These are phyloP conservation scores for Dendroctonus valens DNA, from an alignment of 1,140 invertebrate genomes.

Conservation along the genomic window DNA sequence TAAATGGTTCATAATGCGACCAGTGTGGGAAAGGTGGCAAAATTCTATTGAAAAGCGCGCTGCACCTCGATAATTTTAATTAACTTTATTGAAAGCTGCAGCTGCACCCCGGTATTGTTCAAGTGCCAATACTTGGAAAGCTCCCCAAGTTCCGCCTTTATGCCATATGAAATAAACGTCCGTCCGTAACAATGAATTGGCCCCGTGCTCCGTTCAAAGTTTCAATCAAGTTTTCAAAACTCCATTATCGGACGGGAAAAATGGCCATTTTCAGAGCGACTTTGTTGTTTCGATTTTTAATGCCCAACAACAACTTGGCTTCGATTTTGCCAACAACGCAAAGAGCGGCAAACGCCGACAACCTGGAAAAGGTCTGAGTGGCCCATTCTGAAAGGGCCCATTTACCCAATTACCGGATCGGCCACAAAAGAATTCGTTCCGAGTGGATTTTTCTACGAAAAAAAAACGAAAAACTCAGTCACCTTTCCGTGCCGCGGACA, in stretches of 20 bases:
- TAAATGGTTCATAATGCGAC: too few relatives aligned
- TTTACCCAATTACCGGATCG: too few relatives aligned
- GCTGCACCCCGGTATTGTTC: constrained; percentile 1
- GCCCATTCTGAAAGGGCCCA: too few relatives aligned
- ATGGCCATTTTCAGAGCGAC: not conserved
- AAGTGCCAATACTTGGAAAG: constrained; percentile 14
- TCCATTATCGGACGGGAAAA: constrained; percentile 7
- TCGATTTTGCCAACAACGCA: too few relatives aligned
- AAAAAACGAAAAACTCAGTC: too few relatives aligned
- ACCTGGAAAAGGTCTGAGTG: too few relatives aligned
- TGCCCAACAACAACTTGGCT: too few relatives aligned
- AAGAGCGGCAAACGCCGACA: too few relatives aligned
- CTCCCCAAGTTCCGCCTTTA: constrained; percentile 9
- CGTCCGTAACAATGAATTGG: constrained; percentile 9
- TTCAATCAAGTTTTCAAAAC: constrained; percentile 25
- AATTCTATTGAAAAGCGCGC: not conserved
- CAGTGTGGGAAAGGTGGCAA: too few relatives aligned
- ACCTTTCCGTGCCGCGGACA: too few relatives aligned
- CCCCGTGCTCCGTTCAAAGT: constrained; percentile 10
- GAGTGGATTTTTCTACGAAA: too few relatives aligned
- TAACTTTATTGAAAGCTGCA: constrained; percentile 5
- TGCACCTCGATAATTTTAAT: constrained; percentile 8
- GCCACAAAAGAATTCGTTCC: too few relatives aligned
- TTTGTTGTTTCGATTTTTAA: not conserved
- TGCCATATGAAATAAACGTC: constrained; percentile 17